Evolutionary conservation across 2,888 invertebrate species (phyloP).

Genomic region (Ophion obscuratus): DNA sequence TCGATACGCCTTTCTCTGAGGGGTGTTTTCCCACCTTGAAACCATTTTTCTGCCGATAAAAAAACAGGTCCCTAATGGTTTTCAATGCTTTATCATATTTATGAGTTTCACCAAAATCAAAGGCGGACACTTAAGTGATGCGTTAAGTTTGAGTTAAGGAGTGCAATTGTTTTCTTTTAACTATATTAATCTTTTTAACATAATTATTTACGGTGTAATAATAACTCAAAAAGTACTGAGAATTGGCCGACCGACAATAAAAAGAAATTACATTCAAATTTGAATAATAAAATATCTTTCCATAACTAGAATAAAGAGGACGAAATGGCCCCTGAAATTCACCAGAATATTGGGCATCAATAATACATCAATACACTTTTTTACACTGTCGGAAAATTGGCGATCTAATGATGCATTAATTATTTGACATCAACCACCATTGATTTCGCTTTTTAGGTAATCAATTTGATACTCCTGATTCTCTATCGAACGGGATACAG

Average conservation of each 20-base stretch:
- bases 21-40: no score
- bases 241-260: background rate
- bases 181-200: background rate
- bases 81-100: no score
- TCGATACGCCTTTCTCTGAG: no score
- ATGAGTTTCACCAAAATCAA: no score
- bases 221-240: background rate
- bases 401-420: background rate
- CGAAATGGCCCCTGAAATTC: background rate
- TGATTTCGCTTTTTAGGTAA: conserved; percentile 86
- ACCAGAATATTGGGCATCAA: background rate
- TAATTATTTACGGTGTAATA: background rate
- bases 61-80: no score
- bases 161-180: background rate
- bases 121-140: no score
- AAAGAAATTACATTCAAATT: background rate
- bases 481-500: conserved; percentile 93
- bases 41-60: no score
- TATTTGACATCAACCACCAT: background rate
- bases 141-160: background rate
- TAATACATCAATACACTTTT: background rate
- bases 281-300: background rate
- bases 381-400: background rate
- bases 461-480: conserved; percentile 92
- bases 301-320: background rate